Conservation (phyloP, 2,888 invertebrate genomes). For the Acanthopleura granulata region DNA sequence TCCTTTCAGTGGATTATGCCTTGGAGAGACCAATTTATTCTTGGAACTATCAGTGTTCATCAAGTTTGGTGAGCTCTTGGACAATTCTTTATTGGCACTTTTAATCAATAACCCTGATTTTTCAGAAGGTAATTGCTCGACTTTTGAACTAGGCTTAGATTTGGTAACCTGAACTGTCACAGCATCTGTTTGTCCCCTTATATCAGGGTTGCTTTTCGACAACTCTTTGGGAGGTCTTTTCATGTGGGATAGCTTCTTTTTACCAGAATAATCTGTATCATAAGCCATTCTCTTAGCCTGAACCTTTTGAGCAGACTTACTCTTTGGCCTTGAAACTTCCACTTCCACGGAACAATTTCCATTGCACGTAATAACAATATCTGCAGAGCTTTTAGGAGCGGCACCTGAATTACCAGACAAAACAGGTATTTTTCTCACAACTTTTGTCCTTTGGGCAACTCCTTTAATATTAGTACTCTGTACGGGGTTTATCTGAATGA, state of each 20-base stretch:
- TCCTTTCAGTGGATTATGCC: neutral
- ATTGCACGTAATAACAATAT: neutral
- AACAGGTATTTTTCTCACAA: neutral
- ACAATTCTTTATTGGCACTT: neutral
- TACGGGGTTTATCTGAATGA: neutral
- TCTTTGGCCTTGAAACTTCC: neutral
- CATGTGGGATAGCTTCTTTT: neutral
- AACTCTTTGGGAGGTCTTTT: neutral
- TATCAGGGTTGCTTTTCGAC: neutral
- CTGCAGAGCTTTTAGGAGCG: neutral
- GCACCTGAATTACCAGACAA: neutral
- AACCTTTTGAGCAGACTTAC: neutral
- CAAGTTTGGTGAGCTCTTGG: neutral
- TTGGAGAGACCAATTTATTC: neutral
- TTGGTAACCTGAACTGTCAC: neutral
- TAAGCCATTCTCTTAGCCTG: neutral
- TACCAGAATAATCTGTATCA: neutral
- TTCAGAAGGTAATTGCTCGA: neutral
- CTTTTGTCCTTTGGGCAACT: neutral
- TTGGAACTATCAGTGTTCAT: neutral
- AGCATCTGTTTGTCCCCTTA: neutral
- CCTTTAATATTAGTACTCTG: neutral
- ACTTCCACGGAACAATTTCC: neutral
- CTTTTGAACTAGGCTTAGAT: neutral
- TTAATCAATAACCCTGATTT: neutral